phyloP scores from a whole-genome alignment of 2,888 invertebrate genomes.

The Cheiracanthium punctorium region DNA sequence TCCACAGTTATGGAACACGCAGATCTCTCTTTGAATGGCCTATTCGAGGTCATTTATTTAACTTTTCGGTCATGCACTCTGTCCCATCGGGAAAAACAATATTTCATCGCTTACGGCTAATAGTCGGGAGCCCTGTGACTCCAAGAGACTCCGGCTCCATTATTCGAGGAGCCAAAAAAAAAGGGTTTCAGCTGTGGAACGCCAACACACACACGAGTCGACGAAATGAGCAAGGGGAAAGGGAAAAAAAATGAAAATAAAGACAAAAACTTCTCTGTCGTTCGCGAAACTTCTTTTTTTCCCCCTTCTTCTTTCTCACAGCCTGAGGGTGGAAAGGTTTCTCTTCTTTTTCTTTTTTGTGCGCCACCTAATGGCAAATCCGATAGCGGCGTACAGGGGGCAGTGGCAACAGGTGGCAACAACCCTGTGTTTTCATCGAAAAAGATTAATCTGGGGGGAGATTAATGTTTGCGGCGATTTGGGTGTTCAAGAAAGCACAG shows the following conservation, averaged over 20 bases:
- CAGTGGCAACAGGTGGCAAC: slow-evolving; percentile 62
- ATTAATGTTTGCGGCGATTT: slow-evolving; percentile 70
- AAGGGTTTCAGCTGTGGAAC: slow-evolving; percentile 51
- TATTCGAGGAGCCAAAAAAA: slow-evolving; percentile 49
- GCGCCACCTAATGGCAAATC: slow-evolving; percentile 68
- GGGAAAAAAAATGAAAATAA: not conserved
- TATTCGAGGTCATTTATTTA: too few relatives aligned
- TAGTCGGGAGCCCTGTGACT: slow-evolving; percentile 20
- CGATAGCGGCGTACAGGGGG: slow-evolving; percentile 59
- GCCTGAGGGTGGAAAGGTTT: not conserved
- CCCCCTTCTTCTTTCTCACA: slow-evolving; percentile 17
- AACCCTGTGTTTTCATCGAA: slow-evolving; percentile 67
- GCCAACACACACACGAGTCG: not conserved
- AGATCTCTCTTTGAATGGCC: too few relatives aligned
- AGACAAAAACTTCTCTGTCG: slow-evolving; percentile 40
- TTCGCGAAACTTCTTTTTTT: slow-evolving; percentile 36
- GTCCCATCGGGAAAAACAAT: too few relatives aligned
- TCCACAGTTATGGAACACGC: too few relatives aligned
- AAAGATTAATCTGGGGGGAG: slow-evolving; percentile 69
- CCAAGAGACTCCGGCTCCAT: slow-evolving; percentile 45
- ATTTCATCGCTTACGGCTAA: slow-evolving; percentile 28
- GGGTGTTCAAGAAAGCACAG: slow-evolving; percentile 34
- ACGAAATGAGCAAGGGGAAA: not conserved
- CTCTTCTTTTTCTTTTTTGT: slow-evolving; percentile 5
- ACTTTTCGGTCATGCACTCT: too few relatives aligned